phyloP scores from a whole-genome alignment of 2,888 invertebrate species.

The Tetanocera ferruginea region DNA sequence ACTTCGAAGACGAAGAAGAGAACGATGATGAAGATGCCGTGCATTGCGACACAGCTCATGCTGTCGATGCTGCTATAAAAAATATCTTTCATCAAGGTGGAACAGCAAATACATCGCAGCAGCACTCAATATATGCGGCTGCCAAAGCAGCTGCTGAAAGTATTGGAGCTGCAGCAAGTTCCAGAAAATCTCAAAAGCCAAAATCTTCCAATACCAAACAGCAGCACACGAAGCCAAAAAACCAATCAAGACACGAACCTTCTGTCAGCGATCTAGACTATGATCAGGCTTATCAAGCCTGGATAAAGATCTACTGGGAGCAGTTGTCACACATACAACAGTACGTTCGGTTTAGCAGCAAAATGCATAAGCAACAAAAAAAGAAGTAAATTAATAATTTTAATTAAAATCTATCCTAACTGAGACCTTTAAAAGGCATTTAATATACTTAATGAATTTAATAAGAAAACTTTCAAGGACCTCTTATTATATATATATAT shows the following conservation, averaged over 20 bases:
- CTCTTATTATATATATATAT: too few species aligned
- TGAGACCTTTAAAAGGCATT: too few species aligned
- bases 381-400: not conserved
- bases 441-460: too few species aligned
- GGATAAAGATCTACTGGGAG: slow-evolving; percentile 58
- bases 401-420: not conserved
- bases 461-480: too few species aligned
- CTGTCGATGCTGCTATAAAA: not conserved
- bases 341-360: slow-evolving; percentile 53
- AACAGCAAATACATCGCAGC: not conserved
- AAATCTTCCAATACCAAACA: not conserved
- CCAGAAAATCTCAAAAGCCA: not conserved
- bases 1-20: too few species aligned
- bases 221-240: not conserved
- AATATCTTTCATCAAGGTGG: not conserved
- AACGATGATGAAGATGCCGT: not conserved
- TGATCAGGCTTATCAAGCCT: slow-evolving; percentile 52
- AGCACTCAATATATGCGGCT: not conserved
- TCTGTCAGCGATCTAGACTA: slow-evolving; percentile 42
- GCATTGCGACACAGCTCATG: not conserved
- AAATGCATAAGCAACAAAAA: slow-evolving; percentile 44
- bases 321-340: slow-evolving; percentile 57
- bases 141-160: not conserved
- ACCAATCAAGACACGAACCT: not conserved
- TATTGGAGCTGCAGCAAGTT: not conserved